Evolutionary conservation across 2,113 vertebrate species (phyloP).

Genomic region (Acanthisitta chloris): DNA sequence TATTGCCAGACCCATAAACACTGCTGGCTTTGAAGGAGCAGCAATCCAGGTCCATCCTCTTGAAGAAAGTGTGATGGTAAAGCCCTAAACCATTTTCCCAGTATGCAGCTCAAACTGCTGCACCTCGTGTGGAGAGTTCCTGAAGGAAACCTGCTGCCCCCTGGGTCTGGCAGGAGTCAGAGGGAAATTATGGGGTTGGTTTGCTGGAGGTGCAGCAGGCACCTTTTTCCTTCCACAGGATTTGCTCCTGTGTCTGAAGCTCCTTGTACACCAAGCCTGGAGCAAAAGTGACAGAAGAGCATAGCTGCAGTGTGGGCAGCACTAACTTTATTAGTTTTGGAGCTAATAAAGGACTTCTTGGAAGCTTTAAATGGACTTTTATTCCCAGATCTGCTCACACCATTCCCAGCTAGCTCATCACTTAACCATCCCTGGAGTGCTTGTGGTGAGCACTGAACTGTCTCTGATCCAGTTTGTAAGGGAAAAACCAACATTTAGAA

Average conservation of each 20-base stretch:
- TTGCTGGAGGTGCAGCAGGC: not conserved
- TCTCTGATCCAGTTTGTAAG: not conserved
- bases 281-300: not conserved
- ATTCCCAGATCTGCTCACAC: not conserved
- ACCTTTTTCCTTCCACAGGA: not conserved
- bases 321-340: not conserved
- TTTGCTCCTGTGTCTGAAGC: not conserved
- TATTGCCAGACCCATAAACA: not conserved
- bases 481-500: not conserved
- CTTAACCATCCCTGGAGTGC: not conserved
- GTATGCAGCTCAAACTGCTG: not conserved
- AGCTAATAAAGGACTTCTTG: not conserved
- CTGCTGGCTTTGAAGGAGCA: not conserved
- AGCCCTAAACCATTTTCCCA: not conserved
- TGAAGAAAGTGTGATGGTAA: not conserved
- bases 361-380: not conserved
- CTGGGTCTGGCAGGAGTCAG: not conserved
- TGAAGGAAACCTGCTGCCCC: not conserved
- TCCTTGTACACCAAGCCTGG: not conserved
- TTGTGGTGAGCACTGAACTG: not conserved
- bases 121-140: not conserved
- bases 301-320: not conserved
- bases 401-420: not conserved
- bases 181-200: rapidly evolving
- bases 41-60: not conserved